phyloP scores from a whole-genome alignment of 2,888 invertebrate species.

The Troilus luridus region DNA sequence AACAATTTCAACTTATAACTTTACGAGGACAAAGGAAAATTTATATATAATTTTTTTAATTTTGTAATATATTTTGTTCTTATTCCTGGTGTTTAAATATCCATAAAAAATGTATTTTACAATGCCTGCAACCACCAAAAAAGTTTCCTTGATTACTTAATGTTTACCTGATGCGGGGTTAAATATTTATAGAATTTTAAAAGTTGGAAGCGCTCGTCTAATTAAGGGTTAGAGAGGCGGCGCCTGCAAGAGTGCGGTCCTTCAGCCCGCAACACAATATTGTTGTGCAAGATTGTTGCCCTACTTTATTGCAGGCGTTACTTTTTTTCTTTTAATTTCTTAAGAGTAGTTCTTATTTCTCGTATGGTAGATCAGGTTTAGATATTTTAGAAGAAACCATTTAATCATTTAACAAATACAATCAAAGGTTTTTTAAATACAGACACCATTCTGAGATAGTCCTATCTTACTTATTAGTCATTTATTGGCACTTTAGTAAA shows the following conservation, averaged over 20 bases:
- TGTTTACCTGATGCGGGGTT: background rate
- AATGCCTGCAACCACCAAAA: background rate
- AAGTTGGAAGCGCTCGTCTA: background rate
- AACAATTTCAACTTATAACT: too few species aligned
- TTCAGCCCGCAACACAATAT: background rate
- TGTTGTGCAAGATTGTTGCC: background rate
- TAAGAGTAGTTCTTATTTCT: too few species aligned
- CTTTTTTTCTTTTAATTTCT: background rate
- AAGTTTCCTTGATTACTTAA: background rate
- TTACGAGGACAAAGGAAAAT: too few species aligned
- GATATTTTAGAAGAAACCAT: too few species aligned
- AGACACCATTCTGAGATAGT: too few species aligned
- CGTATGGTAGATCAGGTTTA: too few species aligned
- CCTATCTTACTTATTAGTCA: too few species aligned
- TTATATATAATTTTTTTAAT: too few species aligned
- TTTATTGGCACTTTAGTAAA: too few species aligned
- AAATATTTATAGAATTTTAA: conserved; percentile 1
- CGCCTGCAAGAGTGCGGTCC: background rate
- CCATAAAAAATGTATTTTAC: background rate
- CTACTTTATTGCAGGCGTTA: background rate
- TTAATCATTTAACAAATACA: too few species aligned
- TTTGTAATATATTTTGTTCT: background rate
- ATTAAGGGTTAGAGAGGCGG: background rate
- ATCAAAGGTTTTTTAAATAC: too few species aligned
- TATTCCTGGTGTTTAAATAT: background rate